Evolutionary conservation across 2,113 vertebrate genomes (phyloP).

Genomic region (Paraplagusia blochii): DNA sequence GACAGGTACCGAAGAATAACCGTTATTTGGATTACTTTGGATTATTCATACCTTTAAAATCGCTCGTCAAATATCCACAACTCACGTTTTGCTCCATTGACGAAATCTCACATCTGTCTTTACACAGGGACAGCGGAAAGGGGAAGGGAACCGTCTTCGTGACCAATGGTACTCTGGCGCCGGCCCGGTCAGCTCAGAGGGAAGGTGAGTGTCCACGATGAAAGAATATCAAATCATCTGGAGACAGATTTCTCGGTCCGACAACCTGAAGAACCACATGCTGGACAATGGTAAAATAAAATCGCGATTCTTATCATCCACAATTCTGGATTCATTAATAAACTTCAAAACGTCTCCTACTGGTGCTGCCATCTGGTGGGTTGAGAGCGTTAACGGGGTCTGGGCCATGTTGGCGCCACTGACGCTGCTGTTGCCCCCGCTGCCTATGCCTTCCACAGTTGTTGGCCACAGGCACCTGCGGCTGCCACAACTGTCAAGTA

Average conservation of each 20-base stretch:
- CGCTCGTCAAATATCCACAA: not conserved
- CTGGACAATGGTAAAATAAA: no score
- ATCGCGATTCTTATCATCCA: no score
- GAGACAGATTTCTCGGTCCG: no score
- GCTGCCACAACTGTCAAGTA: conserved; percentile 72
- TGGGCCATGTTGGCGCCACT: conserved; percentile 58
- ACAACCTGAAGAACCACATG: no score
- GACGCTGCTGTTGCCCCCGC: conserved; percentile 14
- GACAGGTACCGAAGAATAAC: conserved; percentile 36
- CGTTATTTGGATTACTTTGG: not conserved
- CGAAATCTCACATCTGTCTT: no score
- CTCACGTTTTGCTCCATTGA: not conserved
- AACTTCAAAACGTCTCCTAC: conserved; percentile 87
- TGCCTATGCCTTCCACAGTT: conserved; percentile 78
- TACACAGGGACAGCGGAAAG: conserved; percentile 52
- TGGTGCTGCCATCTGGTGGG: conserved; percentile 74
- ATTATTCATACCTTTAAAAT: not conserved
- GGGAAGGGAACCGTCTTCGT: conserved; percentile 32
- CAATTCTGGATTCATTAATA: no score
- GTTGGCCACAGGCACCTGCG: conserved; percentile 84
- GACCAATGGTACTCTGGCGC: conserved; percentile 74
- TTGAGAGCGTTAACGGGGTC: conserved; percentile 80
- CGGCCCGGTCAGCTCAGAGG: conserved; percentile 61
- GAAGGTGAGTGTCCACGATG: conserved; percentile 76
- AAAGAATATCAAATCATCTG: no score